Evolutionary conservation across 2,113 vertebrate species (phyloP).

Genomic region (Amazona guildingii): DNA sequence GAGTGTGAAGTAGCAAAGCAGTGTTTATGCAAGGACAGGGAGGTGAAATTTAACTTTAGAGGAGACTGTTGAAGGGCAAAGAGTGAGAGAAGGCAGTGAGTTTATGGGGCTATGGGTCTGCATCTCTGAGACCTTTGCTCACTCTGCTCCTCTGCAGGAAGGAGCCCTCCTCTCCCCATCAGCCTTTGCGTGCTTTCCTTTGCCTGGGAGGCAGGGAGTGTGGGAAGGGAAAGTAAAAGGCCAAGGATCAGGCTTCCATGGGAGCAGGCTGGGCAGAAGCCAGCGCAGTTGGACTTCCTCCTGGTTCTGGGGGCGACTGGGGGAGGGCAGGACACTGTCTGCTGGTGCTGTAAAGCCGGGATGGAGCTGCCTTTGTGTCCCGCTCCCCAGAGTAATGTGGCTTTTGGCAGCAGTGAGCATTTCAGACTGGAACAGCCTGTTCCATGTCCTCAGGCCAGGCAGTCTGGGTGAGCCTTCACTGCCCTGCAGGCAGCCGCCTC

Average conservation of each 20-base stretch:
- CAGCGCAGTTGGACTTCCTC: background rate
- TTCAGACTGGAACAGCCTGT: background rate
- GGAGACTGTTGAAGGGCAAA: background rate
- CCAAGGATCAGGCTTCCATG: background rate
- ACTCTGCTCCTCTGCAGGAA: background rate
- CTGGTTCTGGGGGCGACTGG: rapidly evolving
- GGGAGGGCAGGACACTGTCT: background rate
- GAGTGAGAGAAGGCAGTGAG: background rate
- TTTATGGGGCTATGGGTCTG: background rate
- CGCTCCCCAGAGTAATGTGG: background rate
- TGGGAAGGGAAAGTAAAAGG: background rate
- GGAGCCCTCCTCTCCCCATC: background rate
- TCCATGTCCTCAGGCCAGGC: background rate
- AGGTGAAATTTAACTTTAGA: background rate
- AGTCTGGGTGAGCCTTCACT: background rate
- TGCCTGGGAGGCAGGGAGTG: background rate
- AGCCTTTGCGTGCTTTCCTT: background rate
- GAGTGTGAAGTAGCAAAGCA: background rate
- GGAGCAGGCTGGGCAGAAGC: background rate
- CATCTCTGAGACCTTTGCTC: background rate
- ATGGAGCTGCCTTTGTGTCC: background rate
- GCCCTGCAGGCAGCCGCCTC: background rate
- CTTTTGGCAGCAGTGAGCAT: background rate
- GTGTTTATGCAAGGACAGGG: background rate
- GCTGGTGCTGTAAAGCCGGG: background rate